Evolutionary conservation across 2,888 invertebrate species (phyloP).

Genomic region (Molanna angustata): DNA sequence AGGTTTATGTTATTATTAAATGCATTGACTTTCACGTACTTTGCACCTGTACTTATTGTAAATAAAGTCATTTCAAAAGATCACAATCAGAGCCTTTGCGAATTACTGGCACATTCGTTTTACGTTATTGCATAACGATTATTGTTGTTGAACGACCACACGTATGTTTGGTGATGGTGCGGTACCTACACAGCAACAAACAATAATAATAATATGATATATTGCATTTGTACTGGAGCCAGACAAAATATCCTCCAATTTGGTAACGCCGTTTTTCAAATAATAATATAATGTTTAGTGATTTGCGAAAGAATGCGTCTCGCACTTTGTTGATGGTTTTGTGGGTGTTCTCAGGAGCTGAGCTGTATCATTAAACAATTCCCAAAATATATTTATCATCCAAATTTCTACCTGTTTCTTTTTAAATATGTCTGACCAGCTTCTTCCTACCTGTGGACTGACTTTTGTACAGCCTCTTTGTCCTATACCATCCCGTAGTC

Average conservation of each 20-base stretch:
- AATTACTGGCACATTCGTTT: too few species aligned
- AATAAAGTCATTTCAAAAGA: too few species aligned
- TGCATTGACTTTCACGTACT: too few species aligned
- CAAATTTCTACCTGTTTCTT: constrained; percentile 25
- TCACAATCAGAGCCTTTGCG: too few species aligned
- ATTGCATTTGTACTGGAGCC: neutral
- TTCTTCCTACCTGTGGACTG: constrained; percentile 19
- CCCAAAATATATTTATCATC: constrained; percentile 24
- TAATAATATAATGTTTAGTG: constrained; percentile 5
- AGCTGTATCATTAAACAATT: constrained; percentile 21
- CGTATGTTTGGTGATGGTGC: too few species aligned
- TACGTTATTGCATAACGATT: too few species aligned
- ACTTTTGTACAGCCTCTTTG: constrained; percentile 23
- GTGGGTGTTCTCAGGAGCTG: constrained; percentile 2
- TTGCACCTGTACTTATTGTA: too few species aligned
- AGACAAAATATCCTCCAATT: constrained; percentile 8
- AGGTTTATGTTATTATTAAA: too few species aligned
- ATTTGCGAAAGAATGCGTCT: constrained; percentile 13
- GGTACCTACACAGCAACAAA: too few species aligned
- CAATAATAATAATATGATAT: too few species aligned
- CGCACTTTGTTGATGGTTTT: constrained; percentile 11
- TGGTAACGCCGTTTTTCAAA: constrained; percentile 11
- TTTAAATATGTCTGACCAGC: constrained; percentile 17
- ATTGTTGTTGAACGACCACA: too few species aligned
- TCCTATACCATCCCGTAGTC: constrained; percentile 4